phyloP scores from a whole-genome alignment of 2,113 vertebrate species.

The Balaeniceps rex region DNA sequence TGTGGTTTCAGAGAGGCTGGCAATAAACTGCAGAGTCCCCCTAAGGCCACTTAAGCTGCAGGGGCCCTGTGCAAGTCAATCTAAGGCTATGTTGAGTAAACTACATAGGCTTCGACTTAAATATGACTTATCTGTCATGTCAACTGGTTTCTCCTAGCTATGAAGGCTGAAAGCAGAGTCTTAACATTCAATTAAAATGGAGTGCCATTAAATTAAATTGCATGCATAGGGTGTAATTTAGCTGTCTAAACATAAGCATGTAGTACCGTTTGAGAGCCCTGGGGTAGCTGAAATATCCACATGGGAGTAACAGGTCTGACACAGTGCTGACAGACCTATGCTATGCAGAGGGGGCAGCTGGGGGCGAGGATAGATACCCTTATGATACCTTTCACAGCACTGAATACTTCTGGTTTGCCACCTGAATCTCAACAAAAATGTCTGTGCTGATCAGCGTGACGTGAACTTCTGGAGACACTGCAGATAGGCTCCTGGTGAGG shows the following conservation, averaged over 20 bases:
- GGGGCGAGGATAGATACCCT: not conserved
- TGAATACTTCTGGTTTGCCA: not conserved
- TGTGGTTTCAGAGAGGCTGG: not conserved
- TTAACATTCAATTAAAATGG: constrained; percentile 34
- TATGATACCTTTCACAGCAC: not conserved
- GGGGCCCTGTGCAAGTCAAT: not conserved
- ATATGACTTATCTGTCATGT: not conserved
- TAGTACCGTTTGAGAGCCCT: not conserved
- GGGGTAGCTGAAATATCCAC: not conserved
- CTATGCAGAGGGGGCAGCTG: not conserved
- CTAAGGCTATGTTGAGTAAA: not conserved
- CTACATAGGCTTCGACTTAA: not conserved
- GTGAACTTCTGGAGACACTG: not conserved
- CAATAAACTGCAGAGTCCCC: not conserved
- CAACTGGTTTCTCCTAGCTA: not conserved
- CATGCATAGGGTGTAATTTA: not conserved
- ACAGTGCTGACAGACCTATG: not conserved
- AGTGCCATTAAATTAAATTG: constrained; percentile 24
- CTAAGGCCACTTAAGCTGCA: not conserved
- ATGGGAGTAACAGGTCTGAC: not conserved
- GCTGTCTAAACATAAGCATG: constrained; percentile 4
- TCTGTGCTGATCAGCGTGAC: not conserved
- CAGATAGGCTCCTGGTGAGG: not conserved
- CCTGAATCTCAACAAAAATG: not conserved
- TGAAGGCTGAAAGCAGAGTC: not conserved